Evolutionary conservation across 2,113 vertebrate species (phyloP).

Genomic region (Corythornis cristatus): DNA sequence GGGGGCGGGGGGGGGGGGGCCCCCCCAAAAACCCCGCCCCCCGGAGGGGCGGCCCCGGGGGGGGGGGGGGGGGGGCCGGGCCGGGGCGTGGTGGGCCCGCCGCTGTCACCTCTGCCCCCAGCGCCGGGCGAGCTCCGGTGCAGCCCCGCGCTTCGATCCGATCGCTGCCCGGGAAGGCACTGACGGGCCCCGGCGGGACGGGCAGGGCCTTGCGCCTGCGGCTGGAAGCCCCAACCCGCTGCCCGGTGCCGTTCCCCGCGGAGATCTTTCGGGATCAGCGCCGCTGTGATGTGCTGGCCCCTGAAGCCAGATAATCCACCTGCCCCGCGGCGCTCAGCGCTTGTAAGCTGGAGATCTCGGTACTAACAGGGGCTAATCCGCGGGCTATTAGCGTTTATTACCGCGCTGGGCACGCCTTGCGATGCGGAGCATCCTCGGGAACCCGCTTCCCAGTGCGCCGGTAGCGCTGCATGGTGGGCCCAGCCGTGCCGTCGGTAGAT

Average conservation of each 20-base stretch:
- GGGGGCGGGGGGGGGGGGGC: too few species aligned
- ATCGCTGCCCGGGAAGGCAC: background rate
- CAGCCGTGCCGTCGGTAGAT: fast-evolving
- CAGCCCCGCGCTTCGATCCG: background rate
- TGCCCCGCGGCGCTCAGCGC: background rate
- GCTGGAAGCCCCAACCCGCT: background rate
- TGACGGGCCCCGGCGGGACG: background rate
- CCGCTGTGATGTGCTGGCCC: fast-evolving
- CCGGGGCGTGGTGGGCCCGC: background rate
- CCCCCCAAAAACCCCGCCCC: too few species aligned
- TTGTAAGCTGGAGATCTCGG: background rate
- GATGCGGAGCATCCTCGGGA: background rate
- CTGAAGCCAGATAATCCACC: background rate
- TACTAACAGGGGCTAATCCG: background rate
- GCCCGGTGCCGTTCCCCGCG: fast-evolving
- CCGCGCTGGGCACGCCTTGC: too few species aligned
- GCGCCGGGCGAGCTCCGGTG: background rate
- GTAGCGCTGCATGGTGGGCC: fast-evolving
- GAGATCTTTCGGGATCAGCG: background rate
- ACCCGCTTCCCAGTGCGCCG: fast-evolving
- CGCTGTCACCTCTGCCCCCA: background rate
- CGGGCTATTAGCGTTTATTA: background rate
- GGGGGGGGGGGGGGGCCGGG: too few species aligned
- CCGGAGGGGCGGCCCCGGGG: too few species aligned
- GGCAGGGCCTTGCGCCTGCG: background rate